These are phyloP conservation scores for Turnix velox DNA, from an alignment of 2,113 vertebrate genomes.

Conservation along the genomic window DNA sequence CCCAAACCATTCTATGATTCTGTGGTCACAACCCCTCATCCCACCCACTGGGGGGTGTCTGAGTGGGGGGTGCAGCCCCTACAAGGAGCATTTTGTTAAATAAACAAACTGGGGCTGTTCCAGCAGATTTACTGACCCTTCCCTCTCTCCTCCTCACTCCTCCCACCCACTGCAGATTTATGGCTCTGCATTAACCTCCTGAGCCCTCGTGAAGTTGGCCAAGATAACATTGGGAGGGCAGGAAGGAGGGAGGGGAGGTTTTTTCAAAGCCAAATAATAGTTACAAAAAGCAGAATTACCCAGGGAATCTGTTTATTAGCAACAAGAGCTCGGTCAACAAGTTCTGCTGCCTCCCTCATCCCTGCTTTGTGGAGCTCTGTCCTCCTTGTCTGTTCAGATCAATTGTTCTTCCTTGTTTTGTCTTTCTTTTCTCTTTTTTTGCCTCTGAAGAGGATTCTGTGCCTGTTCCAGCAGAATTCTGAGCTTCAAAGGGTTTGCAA, in stretches of 20 bases:
- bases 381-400: background rate
- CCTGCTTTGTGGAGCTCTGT: background rate
- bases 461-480: rapidly evolving
- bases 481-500: background rate
- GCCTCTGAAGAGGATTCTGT: background rate
- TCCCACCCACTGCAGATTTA: constrained; percentile 63
- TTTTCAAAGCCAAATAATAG: constrained; percentile 62
- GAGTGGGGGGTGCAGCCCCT: rapidly evolving
- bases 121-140: constrained; percentile 65
- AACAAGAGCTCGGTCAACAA: background rate
- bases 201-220: constrained; percentile 62
- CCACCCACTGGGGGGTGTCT: background rate
- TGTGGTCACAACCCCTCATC: rapidly evolving
- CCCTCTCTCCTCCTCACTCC: constrained; percentile 50
- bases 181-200: constrained; percentile 64
- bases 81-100: constrained; percentile 50
- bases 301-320: constrained; percentile 27
- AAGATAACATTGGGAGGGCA: constrained; percentile 68
- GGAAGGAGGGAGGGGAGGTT: constrained; percentile 58
- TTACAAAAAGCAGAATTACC: constrained; percentile 54
- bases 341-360: background rate
- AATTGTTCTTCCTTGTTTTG: background rate
- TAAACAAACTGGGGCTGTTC: constrained; percentile 62
- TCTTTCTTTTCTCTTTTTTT: background rate
- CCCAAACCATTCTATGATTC: too few species aligned